Evolutionary conservation across 1,140 invertebrate species (phyloP).

Genomic region (Microplitis mediator): DNA sequence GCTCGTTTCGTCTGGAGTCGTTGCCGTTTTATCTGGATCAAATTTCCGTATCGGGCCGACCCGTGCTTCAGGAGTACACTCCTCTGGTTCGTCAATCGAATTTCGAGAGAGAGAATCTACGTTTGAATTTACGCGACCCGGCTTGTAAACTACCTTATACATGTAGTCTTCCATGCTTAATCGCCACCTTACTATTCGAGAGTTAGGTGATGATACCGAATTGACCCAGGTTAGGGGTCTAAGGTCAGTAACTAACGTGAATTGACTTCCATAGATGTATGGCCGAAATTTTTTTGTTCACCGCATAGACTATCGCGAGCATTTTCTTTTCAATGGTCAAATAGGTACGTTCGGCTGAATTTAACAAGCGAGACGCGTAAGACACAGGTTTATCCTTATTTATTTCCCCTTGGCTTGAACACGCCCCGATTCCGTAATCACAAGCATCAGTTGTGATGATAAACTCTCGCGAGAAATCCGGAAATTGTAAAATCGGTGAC

Average conservation of each 20-base stretch:
- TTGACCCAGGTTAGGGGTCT: constrained; percentile 60
- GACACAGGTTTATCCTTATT: no score
- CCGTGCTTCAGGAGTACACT: background rate
- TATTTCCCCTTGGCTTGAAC: no score
- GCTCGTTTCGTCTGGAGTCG: background rate
- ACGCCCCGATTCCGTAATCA: no score
- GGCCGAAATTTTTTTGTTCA: constrained; percentile 55
- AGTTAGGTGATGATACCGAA: constrained; percentile 52
- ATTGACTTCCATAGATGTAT: constrained; percentile 59
- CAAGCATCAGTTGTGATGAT: no score
- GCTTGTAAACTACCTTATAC: constrained; percentile 39
- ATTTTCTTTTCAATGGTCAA: no score
- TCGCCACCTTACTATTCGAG: constrained; percentile 42
- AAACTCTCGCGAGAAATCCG: no score
- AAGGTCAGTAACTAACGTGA: constrained; percentile 62
- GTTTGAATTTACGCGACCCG: background rate
- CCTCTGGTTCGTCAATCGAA: background rate
- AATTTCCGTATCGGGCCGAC: background rate
- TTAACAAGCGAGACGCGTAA: no score
- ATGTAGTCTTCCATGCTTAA: constrained; percentile 46
- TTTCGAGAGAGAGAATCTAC: constrained; percentile 42
- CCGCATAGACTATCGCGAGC: no score
- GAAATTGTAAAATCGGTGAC: no score
- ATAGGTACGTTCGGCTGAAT: no score
- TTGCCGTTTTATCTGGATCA: background rate